Evolutionary conservation across 2,113 vertebrate genomes (phyloP).

Genomic region (Arenaria interpres): DNA sequence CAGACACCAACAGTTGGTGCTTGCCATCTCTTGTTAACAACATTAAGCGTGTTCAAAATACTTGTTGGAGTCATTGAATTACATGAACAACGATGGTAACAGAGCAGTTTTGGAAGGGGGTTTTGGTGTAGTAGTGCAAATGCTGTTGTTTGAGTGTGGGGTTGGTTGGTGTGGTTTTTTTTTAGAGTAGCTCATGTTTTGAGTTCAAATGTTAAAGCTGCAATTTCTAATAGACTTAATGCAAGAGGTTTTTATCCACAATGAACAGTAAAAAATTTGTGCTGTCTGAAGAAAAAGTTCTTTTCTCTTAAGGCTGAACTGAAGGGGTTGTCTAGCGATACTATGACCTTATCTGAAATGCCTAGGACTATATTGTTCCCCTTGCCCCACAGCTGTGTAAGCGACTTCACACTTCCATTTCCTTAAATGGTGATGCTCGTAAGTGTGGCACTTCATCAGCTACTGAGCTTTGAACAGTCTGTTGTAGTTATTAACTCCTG

Average conservation of each 20-base stretch:
- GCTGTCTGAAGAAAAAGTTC: neutral
- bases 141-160: neutral
- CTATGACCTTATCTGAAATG: neutral
- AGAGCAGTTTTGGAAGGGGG: neutral
- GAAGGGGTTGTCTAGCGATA: neutral
- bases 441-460: neutral
- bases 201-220: neutral
- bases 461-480: neutral
- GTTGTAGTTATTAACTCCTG: neutral
- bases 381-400: neutral
- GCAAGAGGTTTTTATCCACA: neutral
- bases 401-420: neutral
- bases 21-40: neutral
- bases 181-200: neutral
- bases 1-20: neutral
- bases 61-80: neutral
- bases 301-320: neutral
- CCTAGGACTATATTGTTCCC: neutral
- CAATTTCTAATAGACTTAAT: neutral
- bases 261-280: neutral
- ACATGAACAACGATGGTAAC: neutral
- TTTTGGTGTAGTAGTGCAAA: neutral
- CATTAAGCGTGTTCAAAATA: neutral
- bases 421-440: neutral
- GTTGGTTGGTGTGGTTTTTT: neutral